phyloP scores from a whole-genome alignment of 2,113 vertebrate species.

The Zosterops borbonicus region DNA sequence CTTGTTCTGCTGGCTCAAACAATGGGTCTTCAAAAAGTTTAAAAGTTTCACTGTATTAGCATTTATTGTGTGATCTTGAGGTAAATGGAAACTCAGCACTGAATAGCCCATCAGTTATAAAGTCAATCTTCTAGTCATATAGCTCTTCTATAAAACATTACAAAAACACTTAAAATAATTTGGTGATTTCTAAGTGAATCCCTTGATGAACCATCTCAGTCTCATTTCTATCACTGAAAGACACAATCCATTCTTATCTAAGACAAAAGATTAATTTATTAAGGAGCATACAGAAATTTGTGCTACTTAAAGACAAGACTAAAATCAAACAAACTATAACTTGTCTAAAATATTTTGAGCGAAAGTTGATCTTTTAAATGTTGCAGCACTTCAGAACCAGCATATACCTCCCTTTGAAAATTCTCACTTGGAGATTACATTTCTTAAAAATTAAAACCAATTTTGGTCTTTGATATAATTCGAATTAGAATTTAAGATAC shows the following conservation, averaged over 20 bases:
- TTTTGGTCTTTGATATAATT: background rate
- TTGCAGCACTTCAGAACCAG: background rate
- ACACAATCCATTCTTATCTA: background rate
- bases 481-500: background rate
- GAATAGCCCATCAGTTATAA: background rate
- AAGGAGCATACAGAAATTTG: background rate
- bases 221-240: background rate
- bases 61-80: background rate
- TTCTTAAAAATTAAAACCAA: background rate
- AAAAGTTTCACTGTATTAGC: background rate
- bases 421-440: background rate
- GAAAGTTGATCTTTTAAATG: background rate
- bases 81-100: background rate
- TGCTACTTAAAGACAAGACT: background rate
- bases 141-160: background rate
- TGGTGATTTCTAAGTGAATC: background rate
- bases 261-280: background rate
- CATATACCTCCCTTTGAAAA: background rate
- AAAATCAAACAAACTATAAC: background rate
- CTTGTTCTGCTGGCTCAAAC: background rate
- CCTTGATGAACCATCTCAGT: background rate
- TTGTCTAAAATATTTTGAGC: background rate
- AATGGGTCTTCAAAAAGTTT: background rate
- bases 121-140: background rate
- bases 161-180: background rate